phyloP scores from a whole-genome alignment of 2,797 vertebrate species.

The Pagetopsis macropterus region DNA sequence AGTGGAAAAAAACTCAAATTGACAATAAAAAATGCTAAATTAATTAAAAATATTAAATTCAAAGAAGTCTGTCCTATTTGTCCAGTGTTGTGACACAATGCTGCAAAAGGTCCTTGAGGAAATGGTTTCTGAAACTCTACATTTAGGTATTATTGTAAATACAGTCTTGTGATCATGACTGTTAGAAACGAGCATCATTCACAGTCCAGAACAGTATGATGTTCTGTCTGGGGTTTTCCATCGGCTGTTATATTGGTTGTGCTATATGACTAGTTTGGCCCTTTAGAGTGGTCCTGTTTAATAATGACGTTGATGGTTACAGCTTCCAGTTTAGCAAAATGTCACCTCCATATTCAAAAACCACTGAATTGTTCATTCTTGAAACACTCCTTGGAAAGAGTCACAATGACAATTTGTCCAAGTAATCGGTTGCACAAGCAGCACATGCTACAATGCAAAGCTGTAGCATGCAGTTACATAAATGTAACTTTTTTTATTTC shows the following conservation, averaged over 20 bases:
- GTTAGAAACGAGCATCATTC: conserved; percentile 5
- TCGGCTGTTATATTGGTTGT: conserved; percentile 12
- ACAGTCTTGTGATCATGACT: not conserved
- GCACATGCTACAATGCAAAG: too few species aligned
- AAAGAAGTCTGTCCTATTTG: too few species aligned
- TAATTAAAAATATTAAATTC: too few species aligned
- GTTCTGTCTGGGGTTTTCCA: conserved; percentile 17
- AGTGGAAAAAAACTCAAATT: not conserved
- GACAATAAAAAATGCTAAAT: not conserved
- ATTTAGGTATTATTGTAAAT: not conserved
- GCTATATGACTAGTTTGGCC: conserved; percentile 33
- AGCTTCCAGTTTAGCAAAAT: conserved; percentile 25
- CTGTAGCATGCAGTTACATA: too few species aligned
- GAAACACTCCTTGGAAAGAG: too few species aligned
- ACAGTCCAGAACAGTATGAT: conserved; percentile 27
- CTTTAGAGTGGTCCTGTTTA: conserved; percentile 20
- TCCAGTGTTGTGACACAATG: too few species aligned
- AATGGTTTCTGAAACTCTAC: too few species aligned
- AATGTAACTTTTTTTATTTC: too few species aligned
- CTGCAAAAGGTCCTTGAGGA: too few species aligned
- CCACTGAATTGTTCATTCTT: too few species aligned
- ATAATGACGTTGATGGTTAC: conserved; percentile 48
- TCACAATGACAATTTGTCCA: too few species aligned
- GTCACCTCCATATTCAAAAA: conserved; percentile 36
- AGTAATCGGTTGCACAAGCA: too few species aligned